Evolutionary conservation across 2,797 vertebrate species (phyloP).

Genomic region (Pteronotus mesoamericanus): DNA sequence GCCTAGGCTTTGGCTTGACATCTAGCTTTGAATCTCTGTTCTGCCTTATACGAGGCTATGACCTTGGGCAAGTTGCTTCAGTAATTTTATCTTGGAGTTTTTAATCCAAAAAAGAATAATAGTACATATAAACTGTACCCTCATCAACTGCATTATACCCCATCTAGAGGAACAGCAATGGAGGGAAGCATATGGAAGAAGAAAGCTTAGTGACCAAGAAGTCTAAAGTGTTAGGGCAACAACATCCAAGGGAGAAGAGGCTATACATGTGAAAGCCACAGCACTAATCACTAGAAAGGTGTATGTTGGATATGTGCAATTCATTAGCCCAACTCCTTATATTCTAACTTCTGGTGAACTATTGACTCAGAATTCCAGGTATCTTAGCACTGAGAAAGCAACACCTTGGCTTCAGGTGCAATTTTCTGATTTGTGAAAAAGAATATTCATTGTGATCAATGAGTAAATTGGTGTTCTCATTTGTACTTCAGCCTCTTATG

Average conservation of each 20-base stretch:
- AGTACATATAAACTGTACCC: not conserved
- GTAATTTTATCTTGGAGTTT: slow-evolving; percentile 12
- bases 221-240: not conserved
- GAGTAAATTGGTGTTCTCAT: slow-evolving; percentile 3
- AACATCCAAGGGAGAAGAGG: not conserved
- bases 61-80: not conserved
- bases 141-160: not conserved
- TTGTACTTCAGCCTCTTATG: not conserved
- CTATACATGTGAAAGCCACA: not conserved
- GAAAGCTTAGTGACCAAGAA: not conserved
- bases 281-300: not conserved
- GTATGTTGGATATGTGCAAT: not conserved
- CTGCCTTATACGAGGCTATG: not conserved
- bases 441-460: slow-evolving; percentile 9
- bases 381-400: not conserved
- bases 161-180: not conserved
- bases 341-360: not conserved
- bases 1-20: not conserved
- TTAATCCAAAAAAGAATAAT: not conserved
- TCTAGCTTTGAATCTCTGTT: not conserved
- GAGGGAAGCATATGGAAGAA: not conserved
- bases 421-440: slow-evolving; percentile 25
- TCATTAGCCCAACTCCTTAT: not conserved
- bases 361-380: slow-evolving; percentile 13
- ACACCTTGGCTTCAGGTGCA: not conserved